Percentiles rank a stretch among this genome's conserved stretches.
phyloP scores from a whole-genome alignment of 2,113 vertebrate species.

The Noctilio leporinus region DNA sequence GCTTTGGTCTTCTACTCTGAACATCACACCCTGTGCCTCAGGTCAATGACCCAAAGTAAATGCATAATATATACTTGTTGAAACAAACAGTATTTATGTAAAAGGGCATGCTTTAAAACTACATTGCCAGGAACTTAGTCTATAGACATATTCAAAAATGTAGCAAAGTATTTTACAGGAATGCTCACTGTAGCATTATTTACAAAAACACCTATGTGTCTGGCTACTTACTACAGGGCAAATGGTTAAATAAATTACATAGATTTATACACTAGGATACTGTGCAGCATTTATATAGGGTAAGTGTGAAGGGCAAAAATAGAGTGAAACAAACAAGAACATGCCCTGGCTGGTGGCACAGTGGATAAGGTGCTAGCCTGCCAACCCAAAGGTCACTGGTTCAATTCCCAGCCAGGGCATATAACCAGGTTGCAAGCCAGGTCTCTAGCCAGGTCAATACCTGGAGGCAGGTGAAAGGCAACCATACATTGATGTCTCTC shows the following conservation, averaged over 20 bases:
- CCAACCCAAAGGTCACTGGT: no score
- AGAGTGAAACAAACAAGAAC: background rate
- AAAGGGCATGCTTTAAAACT: background rate
- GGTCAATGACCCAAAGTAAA: background rate
- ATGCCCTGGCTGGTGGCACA: no score
- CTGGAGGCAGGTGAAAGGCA: no score
- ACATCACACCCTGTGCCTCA: accelerated
- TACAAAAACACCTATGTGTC: background rate
- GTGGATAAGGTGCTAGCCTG: no score
- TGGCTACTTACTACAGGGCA: background rate
- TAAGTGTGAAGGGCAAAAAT: background rate
- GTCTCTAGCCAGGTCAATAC: no score
- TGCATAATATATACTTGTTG: no score
- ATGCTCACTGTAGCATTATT: background rate
- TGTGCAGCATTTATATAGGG: background rate
- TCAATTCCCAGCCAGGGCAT: no score
- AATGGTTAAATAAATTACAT: background rate
- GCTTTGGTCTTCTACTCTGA: background rate
- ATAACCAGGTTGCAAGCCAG: no score
- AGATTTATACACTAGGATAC: background rate
- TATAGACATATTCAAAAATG: background rate
- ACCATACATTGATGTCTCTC: no score
- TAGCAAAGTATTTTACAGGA: background rate
- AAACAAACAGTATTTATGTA: background rate
- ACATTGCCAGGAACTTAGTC: background rate